Percentiles rank a stretch among this genome's conserved stretches.
Conservation (phyloP, 2,113 vertebrate genomes). For the Toxotes jaculatrix region DNA sequence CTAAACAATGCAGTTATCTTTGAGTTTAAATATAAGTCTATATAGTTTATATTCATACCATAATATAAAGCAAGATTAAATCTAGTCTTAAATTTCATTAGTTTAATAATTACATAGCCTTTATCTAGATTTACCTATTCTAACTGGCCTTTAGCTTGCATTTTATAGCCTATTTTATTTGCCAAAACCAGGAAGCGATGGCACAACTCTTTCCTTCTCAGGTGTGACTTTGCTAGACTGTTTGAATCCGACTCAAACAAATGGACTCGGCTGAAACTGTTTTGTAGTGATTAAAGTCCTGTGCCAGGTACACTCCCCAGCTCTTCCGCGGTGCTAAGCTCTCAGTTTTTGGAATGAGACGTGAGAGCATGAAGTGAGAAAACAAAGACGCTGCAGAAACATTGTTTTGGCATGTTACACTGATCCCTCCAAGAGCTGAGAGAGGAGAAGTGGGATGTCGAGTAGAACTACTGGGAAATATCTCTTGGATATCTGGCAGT, state of each 20-base stretch:
- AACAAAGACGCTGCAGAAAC: slow-evolving; percentile 68
- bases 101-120: not conserved
- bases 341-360: slow-evolving; percentile 58
- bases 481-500: slow-evolving; percentile 57
- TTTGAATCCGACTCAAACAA: slow-evolving; percentile 60
- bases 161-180: not conserved
- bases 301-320: slow-evolving; percentile 64
- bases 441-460: slow-evolving; percentile 41
- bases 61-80: not conserved
- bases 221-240: slow-evolving; percentile 19
- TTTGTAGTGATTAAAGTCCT: slow-evolving; percentile 68
- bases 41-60: not conserved
- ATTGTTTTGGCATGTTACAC: slow-evolving; percentile 51
- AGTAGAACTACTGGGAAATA: slow-evolving; percentile 60
- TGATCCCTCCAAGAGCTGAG: slow-evolving; percentile 60
- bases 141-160: not conserved
- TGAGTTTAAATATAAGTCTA: not conserved
- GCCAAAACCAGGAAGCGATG: not conserved
- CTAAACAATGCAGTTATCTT: not conserved
- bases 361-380: slow-evolving; percentile 51
- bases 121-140: not conserved
- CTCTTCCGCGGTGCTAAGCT: slow-evolving; percentile 52
- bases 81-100: not conserved
- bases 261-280: slow-evolving; percentile 45
- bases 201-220: slow-evolving; percentile 14